Base-by-base conservation (phyloP, 2,113 vertebrate genomes). In the Microcebus ravelobensis region DNA sequence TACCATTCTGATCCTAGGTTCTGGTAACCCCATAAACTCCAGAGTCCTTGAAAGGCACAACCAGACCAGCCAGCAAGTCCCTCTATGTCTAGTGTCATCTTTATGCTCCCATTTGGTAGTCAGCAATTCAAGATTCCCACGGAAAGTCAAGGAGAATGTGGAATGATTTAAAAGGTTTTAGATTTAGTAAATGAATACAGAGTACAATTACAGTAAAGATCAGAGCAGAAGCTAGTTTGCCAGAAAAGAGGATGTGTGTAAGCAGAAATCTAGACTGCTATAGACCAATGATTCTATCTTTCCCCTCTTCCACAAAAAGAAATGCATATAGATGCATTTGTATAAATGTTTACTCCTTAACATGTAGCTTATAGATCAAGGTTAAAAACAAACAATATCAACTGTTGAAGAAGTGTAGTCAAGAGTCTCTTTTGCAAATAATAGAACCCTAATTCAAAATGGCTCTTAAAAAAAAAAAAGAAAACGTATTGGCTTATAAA, bases 401-500 rank as follows among this genome's bases (percentile, higher is more conserved):
- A 59, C 61, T 57, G 55, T 74, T 91, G 63, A 86, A 87, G 63
- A 86, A 87, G 52, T 68, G 79, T 25, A 88, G 27, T 82, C 14
- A n/a, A n/a, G 85, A 77, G 76, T 95, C 76, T 93, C 82, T 57
- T 89, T 90, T 89, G 42, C 42, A 91, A 91, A 73, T 76, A 83
- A 45, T 88, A 79, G 15, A 86, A 63, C 27, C 3, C n/a, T 87
- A 65, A 52, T 86, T 94, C 34, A 83, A 79, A 90, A 91, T 85
- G 80, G 5, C 73, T 73, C 88, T 63, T 27, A 42, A 45, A 77
- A 48, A 42, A 45, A 48, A 79, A 12, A 88, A 86, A 59, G 18
- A 36, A 76, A 67, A 91, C 1, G 2, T 70, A 55, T 8, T 21
- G 63, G n/a, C 21, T 91, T 14, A 68, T 68, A 21, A 83, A 95